Evolutionary conservation across 1,140 invertebrate genomes (phyloP), one percentile per base, ranked within the genome.

Genomic region (Dinoponera quadriceps): DNA sequence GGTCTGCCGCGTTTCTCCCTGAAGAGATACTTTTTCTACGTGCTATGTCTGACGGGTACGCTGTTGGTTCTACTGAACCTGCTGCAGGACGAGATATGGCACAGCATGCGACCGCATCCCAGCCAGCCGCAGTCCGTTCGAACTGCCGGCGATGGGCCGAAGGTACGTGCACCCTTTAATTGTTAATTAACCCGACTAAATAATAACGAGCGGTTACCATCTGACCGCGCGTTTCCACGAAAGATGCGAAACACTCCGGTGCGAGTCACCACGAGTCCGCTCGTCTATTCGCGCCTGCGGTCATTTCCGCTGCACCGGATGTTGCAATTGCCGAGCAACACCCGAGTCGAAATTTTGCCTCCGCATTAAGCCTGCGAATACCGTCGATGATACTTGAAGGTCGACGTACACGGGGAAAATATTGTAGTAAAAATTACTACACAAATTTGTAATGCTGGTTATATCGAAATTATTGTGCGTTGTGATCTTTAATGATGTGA

Each of bases 11-110:
- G 95, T 85, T 89, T 95, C 62, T 95, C 95, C 44, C 84, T 95
- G 51, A 95, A 94, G 72, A 92, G 93, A 89, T 94, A 94, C 68
- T 94, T 95, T 87, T 91, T 95, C 82, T 95, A 95, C 91, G 90
- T 94, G 54, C 89, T 94, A 72, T 95, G 92, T 68, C 86, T 94
- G 38, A 94, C 93, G 68, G 93, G 93, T 22, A 92, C 92, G 87
- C 87, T 94, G 22, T 87, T 95, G 25, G 90, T 95, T 55, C 85
- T 94, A 69, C 87, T 95, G 59, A 95, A 95, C 68, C 90, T 95
- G 0, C 91, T 94, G 18, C 94, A 95, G 66, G 92, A 91, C 82
- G 93, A 94, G 49, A 90, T 94, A 75, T 94, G 93, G 93, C 92
- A 92, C 71, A 78, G 85, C 25, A 90, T 89, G 85, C 90, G 88